Evolutionary conservation across 2,888 invertebrate species (phyloP), one percentile per base, ranked within the genome.

Genomic region (Meteorus colon): DNA sequence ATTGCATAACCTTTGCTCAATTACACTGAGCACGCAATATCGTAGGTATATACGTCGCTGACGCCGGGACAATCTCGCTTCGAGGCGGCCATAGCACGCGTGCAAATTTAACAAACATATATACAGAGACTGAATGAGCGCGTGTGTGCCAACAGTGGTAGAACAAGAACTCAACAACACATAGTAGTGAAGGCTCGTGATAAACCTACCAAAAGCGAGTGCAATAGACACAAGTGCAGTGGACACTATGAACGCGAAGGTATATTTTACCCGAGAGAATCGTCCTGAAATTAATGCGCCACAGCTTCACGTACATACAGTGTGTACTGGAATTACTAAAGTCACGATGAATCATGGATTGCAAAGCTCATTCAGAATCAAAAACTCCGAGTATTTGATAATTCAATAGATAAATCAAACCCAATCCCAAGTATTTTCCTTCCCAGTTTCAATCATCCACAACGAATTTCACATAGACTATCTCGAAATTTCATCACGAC

Each of bases 1-100:
- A 69, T 69, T 31, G 59, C 69, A 48, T 68, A 48, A 29, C 59
- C 37, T 69, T 69, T 59, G 19, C 59, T 34, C 37, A 69, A 59
- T 69, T 69, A 59, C 48, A 69, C 19, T 14, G 4, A 59, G 48
- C 59, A 69, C 69, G 69, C 59, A 59, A 69, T 41, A 48, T 2
- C 24, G 55, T 19, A 55, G 4, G 19, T 19, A 19, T 2, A 19
- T 55, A 55, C n/a, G 55, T 55, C 55, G 19, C 19, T 6, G n/a
- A 19, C 41, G 31, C 37, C 24, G 14, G 29, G 37, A 51, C 45
- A 41, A 41, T 66, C 37, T 66, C 41, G 19, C n/a, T 29, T 4
- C 5, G 19, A 48, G 8, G 48, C 51, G n/a, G 29, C 48, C 6
- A 16, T 29, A 14, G 45, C 45, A 66, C 41, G 41, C 66, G 29